Evolutionary conservation across 2,113 vertebrate species (phyloP), one percentile per base, ranked within the genome.

Genomic region (Casuarius casuarius): DNA sequence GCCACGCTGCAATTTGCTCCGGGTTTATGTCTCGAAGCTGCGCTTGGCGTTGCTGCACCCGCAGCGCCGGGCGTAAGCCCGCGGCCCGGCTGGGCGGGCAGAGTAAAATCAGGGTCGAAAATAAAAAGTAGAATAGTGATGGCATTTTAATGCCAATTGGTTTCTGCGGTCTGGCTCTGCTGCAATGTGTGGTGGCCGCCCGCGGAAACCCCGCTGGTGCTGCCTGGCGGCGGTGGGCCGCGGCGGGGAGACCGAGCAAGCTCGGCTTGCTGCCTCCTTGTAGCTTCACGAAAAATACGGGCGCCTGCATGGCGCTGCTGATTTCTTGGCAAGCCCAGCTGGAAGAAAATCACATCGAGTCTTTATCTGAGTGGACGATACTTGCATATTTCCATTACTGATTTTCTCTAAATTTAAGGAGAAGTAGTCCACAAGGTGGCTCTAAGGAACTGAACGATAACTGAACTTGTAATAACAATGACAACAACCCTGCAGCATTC

Each of bases 161-260:
- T 71, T 85, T 88, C 52, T 29, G 54, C 33, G 49, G 35, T 71
- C 19, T 7, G 6, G 14, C 86, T 85, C 35, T 73, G 49, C 63
- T 3, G 0, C 0, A 4, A 40, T 65, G 63, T 16, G 14, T 23
- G 25, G 14, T 87, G 62, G 44, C 48, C 62, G 7, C 2, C 1
- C 13, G n/a, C 56, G 63, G 23, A 4, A 52, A 65, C 48, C 31
- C 31, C 7, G 1, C n/a, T 70, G 1, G 1, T n/a, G 73, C 46
- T 78, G 80, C 74, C 61, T 1, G 10, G 18, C 25, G 0, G 0
- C 52, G 65, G 42, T 35, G 0, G 0, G 4, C 6, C 11, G 1
- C 79, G 35, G 8, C 0, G 1, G 83, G 80, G 76, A 86, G 80
- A 40, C 20, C 62, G 73, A 63, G 46, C 46, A 84, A 76, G 77